Conservation (phyloP, 2,113 vertebrate genomes). For the Mesoclemmys tuberculata region DNA sequence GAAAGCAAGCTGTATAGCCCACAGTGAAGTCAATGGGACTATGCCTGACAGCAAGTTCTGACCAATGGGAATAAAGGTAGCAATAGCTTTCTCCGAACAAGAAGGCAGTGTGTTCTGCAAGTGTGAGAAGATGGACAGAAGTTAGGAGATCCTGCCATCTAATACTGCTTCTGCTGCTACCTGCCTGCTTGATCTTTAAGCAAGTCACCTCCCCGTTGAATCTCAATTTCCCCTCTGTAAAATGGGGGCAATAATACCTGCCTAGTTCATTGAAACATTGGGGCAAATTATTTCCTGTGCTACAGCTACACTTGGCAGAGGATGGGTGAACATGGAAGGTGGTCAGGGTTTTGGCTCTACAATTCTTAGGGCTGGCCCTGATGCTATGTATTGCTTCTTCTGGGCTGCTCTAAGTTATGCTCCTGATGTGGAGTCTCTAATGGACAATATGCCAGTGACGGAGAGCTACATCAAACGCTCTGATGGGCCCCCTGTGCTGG, state of each 20-base stretch:
- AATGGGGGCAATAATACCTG: not conserved
- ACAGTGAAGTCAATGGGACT: slow-evolving; percentile 21
- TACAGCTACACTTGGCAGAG: not conserved
- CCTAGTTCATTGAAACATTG: not conserved
- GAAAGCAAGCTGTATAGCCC: slow-evolving; percentile 40
- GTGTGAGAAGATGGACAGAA: not conserved
- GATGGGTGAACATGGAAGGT: fast-evolving
- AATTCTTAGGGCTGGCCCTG: fast-evolving
- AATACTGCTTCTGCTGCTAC: not conserved
- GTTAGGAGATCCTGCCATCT: not conserved
- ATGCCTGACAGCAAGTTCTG: slow-evolving; percentile 21
- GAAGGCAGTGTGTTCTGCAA: not conserved
- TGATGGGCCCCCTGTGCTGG: not conserved
- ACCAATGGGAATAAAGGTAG: not conserved
- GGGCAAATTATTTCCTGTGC: not conserved
- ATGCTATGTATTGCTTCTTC: fast-evolving
- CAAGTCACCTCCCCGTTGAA: not conserved
- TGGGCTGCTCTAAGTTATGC: not conserved
- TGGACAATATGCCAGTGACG: not conserved
- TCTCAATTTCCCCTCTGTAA: not conserved
- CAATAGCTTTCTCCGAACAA: not conserved
- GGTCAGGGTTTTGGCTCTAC: not conserved
- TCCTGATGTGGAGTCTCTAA: not conserved
- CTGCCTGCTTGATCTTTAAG: not conserved
- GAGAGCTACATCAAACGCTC: not conserved